These are phyloP conservation scores for Apodemia mormo DNA, from an alignment of 2,888 invertebrate genomes.

Conservation along the genomic window DNA sequence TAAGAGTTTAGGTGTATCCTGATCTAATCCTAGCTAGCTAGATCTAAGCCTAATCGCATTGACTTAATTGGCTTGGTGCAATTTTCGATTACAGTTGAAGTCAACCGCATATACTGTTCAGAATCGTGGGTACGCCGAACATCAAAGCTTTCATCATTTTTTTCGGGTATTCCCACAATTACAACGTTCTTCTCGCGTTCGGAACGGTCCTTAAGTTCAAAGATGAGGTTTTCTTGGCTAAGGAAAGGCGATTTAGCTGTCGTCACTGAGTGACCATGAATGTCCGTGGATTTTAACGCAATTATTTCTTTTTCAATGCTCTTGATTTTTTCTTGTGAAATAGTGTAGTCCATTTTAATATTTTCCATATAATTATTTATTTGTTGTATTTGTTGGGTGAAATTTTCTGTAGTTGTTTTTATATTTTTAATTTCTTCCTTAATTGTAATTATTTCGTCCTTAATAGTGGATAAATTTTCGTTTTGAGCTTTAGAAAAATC, in stretches of 20 bases:
- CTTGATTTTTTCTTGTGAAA: background rate
- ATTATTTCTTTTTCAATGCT: too few species aligned
- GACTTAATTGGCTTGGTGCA: constrained; percentile 35
- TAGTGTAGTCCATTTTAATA: constrained; percentile 29
- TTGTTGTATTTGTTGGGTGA: constrained; percentile 25
- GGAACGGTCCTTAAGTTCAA: constrained; percentile 34
- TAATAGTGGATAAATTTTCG: constrained; percentile 24
- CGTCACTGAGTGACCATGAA: too few species aligned
- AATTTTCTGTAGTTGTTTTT: constrained; percentile 25
- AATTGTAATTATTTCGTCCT: constrained; percentile 27
- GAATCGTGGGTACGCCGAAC: constrained; percentile 31
- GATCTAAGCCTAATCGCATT: constrained; percentile 39
- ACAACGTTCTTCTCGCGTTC: constrained; percentile 40
- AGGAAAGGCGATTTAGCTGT: too few species aligned
- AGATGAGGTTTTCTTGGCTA: too few species aligned
- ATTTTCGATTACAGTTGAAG: constrained; percentile 25
- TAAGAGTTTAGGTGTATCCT: constrained; percentile 30
- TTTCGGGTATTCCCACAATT: constrained; percentile 38
- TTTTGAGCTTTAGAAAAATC: constrained; percentile 23
- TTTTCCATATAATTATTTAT: constrained; percentile 28
- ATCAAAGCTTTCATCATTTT: constrained; percentile 27
- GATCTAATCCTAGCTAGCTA: constrained; percentile 30
- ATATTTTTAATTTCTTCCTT: constrained; percentile 25
- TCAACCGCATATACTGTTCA: constrained; percentile 29
- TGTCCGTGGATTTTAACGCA: too few species aligned